These are phyloP conservation scores for Peribatodes rhomboidaria DNA, from an alignment of 2,888 invertebrate species.

Conservation along the genomic window DNA sequence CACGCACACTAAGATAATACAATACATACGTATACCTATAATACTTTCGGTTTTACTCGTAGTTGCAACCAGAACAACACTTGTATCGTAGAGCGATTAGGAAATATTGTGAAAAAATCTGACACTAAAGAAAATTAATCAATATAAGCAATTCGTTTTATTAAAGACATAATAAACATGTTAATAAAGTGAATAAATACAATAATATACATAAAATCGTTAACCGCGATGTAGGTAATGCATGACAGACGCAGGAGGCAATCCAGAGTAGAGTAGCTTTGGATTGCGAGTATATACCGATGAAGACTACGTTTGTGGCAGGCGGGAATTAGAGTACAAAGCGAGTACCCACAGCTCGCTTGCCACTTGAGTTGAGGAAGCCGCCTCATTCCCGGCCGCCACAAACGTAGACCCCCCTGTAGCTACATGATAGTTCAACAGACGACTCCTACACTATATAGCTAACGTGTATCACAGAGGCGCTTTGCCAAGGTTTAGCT, in stretches of 20 bases:
- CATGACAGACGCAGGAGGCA: slow-evolving; percentile 70
- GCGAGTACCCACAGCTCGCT: not conserved
- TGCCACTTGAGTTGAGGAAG: not conserved
- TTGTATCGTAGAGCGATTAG: too few species aligned
- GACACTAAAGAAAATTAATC: slow-evolving; percentile 56
- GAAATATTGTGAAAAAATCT: not conserved
- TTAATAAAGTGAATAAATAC: slow-evolving; percentile 85
- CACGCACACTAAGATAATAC: too few species aligned
- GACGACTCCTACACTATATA: slow-evolving; percentile 70
- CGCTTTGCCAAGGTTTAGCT: slow-evolving; percentile 66
- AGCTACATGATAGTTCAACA: slow-evolving; percentile 56
- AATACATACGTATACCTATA: too few species aligned
- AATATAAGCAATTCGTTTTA: slow-evolving; percentile 83
- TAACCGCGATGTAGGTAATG: slow-evolving; percentile 71
- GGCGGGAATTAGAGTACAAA: not conserved
- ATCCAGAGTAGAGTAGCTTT: slow-evolving; percentile 65
- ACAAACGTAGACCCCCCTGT: not conserved
- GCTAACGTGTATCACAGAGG: slow-evolving; percentile 81
- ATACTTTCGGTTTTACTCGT: too few species aligned
- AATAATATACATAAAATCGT: slow-evolving; percentile 71
- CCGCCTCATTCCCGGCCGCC: not conserved
- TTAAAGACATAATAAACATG: slow-evolving; percentile 86
- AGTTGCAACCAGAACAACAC: too few species aligned
- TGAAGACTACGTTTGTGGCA: not conserved
- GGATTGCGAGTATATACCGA: slow-evolving; percentile 58